Evolutionary conservation across 2,113 vertebrate species (phyloP).

Genomic region (Archocentrus centrarchus): DNA sequence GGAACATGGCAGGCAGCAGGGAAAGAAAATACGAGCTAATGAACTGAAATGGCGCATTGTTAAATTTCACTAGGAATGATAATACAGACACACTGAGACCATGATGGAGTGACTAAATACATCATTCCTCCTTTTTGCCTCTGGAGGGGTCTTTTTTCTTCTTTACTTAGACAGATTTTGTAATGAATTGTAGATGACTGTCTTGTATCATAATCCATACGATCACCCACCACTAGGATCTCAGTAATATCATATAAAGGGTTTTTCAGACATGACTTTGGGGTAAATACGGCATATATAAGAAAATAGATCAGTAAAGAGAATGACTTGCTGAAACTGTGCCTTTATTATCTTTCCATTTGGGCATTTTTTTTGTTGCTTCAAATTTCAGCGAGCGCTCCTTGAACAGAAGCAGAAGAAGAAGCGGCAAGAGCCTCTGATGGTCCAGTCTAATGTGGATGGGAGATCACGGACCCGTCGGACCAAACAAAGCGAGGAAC

Average conservation of each 20-base stretch:
- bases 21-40: slow-evolving; percentile 1
- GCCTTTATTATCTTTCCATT: background rate
- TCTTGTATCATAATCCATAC: background rate
- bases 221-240: background rate
- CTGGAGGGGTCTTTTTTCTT: background rate
- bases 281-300: background rate
- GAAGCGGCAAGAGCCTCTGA: slow-evolving; percentile 97
- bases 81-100: background rate
- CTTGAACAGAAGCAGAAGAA: slow-evolving; percentile 98
- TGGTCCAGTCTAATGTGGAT: slow-evolving; percentile 97
- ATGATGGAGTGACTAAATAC: background rate
- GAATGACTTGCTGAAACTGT: slow-evolving; percentile 3
- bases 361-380: background rate
- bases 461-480: slow-evolving; percentile 89
- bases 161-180: background rate
- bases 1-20: background rate
- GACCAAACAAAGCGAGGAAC: slow-evolving; percentile 93
- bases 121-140: background rate
- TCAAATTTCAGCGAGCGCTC: slow-evolving; percentile 85
- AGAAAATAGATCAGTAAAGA: background rate
- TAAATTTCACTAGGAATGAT: background rate
- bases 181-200: background rate
- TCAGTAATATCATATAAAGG: too few species aligned
- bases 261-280: background rate
- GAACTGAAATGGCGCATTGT: background rate